These are phyloP conservation scores for Callipepla squamata DNA, from an alignment of 2,113 vertebrate genomes.

Conservation along the genomic window DNA sequence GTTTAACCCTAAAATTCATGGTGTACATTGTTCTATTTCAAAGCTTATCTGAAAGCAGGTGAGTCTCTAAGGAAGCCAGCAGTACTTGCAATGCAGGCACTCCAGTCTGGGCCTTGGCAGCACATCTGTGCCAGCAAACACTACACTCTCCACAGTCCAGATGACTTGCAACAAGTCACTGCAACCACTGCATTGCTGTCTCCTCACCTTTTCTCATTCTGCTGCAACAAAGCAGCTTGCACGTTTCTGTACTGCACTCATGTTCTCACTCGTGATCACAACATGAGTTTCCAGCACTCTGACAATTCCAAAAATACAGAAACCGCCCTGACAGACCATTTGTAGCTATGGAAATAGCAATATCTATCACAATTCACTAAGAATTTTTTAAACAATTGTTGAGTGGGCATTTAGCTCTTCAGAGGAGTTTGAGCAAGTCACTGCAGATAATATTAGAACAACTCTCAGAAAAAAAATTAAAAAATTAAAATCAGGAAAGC, in stretches of 20 bases:
- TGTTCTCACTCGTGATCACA: background rate
- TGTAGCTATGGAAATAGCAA: background rate
- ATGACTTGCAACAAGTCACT: fast-evolving
- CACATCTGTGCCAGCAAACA: background rate
- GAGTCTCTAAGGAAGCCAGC: background rate
- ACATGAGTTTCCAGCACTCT: background rate
- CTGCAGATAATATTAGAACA: background rate
- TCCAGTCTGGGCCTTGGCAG: background rate
- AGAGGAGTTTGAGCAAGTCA: background rate
- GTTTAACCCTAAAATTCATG: background rate
- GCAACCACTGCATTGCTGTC: background rate
- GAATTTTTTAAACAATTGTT: background rate
- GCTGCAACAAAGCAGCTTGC: background rate
- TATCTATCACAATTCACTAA: background rate
- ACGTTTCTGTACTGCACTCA: background rate
- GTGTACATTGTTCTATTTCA: fast-evolving
- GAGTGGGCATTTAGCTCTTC: background rate
- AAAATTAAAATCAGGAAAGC: background rate
- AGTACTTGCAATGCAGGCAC: background rate
- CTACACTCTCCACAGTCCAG: background rate
- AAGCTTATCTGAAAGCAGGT: background rate
- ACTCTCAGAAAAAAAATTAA: background rate
- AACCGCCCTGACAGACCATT: background rate
- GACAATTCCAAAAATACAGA: background rate
- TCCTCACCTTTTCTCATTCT: fast-evolving